A percentile compares a stretch with the other conserved stretches of the same genome.
These are phyloP conservation scores for Cheilosia scutellata DNA, from an alignment of 2,888 invertebrate species.

Conservation along the genomic window DNA sequence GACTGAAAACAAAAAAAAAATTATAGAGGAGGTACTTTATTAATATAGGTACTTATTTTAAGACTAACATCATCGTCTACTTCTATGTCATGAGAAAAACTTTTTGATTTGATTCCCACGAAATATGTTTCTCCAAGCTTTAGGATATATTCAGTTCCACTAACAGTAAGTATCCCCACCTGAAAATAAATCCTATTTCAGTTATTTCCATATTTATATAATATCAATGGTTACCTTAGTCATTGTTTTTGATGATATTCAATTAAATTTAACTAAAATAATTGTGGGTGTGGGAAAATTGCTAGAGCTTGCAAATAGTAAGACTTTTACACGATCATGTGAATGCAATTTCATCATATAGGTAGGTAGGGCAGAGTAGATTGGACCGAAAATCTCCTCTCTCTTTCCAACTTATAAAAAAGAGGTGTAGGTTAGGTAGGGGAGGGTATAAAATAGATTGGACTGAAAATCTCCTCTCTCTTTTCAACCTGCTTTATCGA, in stretches of 20 bases:
- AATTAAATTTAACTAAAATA: neutral
- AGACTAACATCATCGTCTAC: conserved; percentile 56
- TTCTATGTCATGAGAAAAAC: conserved; percentile 57
- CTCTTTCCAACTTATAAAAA: too few species aligned
- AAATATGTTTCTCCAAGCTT: conserved; percentile 51
- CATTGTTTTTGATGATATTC: conserved; percentile 16
- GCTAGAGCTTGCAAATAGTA: too few species aligned
- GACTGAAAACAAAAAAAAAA: conserved; percentile 27
- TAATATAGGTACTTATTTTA: neutral
- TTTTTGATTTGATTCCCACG: conserved; percentile 29
- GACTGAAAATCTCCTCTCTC: too few species aligned
- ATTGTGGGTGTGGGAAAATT: too few species aligned
- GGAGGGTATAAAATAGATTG: too few species aligned
- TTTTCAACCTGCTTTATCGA: too few species aligned
- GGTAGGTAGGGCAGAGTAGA: too few species aligned
- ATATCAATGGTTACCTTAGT: conserved; percentile 1
- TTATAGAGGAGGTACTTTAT: neutral
- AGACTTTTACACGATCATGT: too few species aligned
- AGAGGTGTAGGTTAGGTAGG: too few species aligned
- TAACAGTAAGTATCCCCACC: conserved; percentile 50
- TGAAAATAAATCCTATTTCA: neutral
- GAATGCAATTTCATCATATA: too few species aligned
- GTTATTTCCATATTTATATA: neutral
- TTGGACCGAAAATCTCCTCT: too few species aligned
- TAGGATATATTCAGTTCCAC: conserved; percentile 32